These are phyloP conservation scores for Philereme transversata DNA, from an alignment of 2,888 invertebrate genomes.

Conservation along the genomic window DNA sequence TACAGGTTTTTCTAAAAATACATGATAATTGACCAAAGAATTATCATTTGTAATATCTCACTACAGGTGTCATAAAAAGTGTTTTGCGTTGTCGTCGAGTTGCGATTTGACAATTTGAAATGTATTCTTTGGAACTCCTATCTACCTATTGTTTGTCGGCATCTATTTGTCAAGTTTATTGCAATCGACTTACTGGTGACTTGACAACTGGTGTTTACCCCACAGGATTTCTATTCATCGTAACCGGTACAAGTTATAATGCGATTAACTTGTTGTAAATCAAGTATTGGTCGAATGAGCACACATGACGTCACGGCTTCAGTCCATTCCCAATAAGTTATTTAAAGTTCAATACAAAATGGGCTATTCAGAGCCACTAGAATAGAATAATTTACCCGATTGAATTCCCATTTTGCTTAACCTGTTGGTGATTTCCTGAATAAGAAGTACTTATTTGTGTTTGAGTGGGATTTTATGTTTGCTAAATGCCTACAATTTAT, in stretches of 20 bases:
- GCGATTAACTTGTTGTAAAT: slow-evolving; percentile 49
- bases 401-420: slow-evolving; percentile 35
- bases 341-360: slow-evolving; percentile 48
- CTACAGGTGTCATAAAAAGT: too few species aligned
- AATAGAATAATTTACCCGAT: slow-evolving; percentile 46
- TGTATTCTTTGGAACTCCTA: too few species aligned
- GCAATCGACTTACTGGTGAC: too few species aligned
- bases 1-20: slow-evolving; percentile 30
- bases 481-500: slow-evolving; percentile 33
- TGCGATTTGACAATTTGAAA: too few species aligned
- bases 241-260: slow-evolving; percentile 31
- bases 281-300: slow-evolving; percentile 48
- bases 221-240: slow-evolving; percentile 9
- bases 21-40: neutral
- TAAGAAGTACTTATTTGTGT: slow-evolving; percentile 19
- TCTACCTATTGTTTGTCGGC: too few species aligned
- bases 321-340: slow-evolving; percentile 45
- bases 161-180: too few species aligned
- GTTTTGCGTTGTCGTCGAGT: too few species aligned
- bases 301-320: slow-evolving; percentile 48
- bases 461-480: slow-evolving; percentile 34
- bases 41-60: too few species aligned
- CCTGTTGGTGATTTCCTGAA: slow-evolving; percentile 33
- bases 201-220: too few species aligned
- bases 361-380: slow-evolving; percentile 44